These are phyloP conservation scores for Lamprotornis superbus DNA, from an alignment of 2,113 vertebrate genomes.

Conservation along the genomic window DNA sequence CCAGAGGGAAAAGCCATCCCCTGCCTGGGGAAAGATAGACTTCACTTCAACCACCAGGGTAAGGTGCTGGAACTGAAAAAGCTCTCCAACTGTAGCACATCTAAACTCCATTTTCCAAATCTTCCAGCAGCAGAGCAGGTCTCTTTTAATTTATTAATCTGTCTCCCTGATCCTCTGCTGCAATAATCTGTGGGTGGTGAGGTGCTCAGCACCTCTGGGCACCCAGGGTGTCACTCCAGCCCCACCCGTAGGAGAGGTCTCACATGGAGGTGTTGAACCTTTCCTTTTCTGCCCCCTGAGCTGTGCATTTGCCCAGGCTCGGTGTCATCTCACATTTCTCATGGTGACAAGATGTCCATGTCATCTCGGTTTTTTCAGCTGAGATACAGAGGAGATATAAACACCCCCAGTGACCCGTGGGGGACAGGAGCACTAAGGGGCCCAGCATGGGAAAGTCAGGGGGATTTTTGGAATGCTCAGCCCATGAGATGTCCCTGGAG, in stretches of 20 bases:
- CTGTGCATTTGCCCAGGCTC: neutral
- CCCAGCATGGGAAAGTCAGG: neutral
- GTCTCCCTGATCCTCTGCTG: neutral
- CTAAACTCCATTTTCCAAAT: neutral
- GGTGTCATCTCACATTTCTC: neutral
- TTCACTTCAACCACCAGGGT: neutral
- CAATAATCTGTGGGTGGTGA: too few relatives aligned
- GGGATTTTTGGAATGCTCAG: neutral
- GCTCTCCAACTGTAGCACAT: neutral
- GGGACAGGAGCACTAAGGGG: neutral
- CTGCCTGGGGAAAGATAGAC: neutral
- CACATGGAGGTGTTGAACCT: neutral
- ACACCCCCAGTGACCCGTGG: accelerated
- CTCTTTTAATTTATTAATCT: neutral
- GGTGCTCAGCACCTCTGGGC: neutral
- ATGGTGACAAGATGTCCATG: neutral
- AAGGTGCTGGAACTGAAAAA: neutral
- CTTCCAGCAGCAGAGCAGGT: neutral
- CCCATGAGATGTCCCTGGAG: neutral
- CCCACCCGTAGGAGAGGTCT: accelerated
- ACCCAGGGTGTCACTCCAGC: neutral
- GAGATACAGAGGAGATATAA: neutral
- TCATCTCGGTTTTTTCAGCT: neutral
- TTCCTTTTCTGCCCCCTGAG: neutral
- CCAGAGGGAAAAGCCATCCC: neutral